Evolutionary conservation across 1,140 invertebrate species (phyloP), one percentile per base, ranked within the genome.

Genomic region (Rhopalosiphum maidis): DNA sequence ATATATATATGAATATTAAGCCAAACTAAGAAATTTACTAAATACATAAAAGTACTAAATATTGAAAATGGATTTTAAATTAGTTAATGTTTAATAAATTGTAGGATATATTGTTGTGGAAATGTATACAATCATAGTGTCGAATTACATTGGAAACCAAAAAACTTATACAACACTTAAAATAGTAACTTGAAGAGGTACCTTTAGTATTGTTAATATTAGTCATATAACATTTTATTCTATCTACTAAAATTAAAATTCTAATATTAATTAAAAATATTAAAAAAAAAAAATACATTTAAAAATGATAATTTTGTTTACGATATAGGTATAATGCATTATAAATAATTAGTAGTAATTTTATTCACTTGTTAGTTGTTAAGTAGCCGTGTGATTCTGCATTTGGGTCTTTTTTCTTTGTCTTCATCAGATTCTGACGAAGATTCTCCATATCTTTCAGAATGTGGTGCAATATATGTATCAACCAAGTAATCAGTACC

Each of bases 361-460:
- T 93, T 86, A 35, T 54, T 93, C 23, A 46, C 46, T 46, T 46
- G 46, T 37, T 37, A 93, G 35, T 93, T 92, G 23, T 54, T 93
- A 55, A 93, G 82, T n/a, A 93, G 23, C 30, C 82, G 68, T 15
- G 82, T 93, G 21, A 93, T 82, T 93, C 86, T 93, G n/a, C 48
- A 41, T 86, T 93, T 93, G 23, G 91, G 41, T 60, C 86, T 93
- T 7, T 46, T 82, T 86, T 51, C 91, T 22, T 93, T 51, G 7
- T 86, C 91, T 93, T 86, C 91, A 85, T 93, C 91, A 21, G 91
- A 93, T 41, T 93, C 91, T 6, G 82, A 41, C 41, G 41, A 41
- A 2, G 41, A 41, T 1, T 41, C 41, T 41, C 41, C 77, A 93
- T 93, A 93, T n/a, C 91, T 93, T 93, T 93, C 91, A 2, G 91